Evolutionary conservation across 2,113 vertebrate genomes (phyloP).

Genomic region (Entomyzon cyanotis): DNA sequence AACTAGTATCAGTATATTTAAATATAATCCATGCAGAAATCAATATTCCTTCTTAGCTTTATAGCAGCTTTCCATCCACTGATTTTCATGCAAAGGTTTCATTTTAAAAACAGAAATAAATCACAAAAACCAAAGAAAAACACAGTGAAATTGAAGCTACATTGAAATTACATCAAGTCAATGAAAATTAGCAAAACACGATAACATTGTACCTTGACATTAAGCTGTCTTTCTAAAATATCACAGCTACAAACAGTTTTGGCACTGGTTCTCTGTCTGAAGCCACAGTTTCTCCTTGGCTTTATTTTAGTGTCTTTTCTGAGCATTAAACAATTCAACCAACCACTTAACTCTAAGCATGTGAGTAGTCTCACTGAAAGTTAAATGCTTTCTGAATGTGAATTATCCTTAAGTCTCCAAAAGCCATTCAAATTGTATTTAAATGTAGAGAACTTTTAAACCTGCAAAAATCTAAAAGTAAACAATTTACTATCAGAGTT

Average conservation of each 20-base stretch:
- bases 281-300: not conserved
- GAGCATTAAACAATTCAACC: not conserved
- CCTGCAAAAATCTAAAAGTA: slow-evolving; percentile 33
- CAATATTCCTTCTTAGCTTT: not conserved
- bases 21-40: not conserved
- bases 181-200: not conserved
- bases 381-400: not conserved
- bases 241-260: not conserved
- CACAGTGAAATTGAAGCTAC: not conserved
- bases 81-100: not conserved
- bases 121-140: not conserved
- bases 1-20: not conserved
- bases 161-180: not conserved
- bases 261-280: not conserved
- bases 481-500: slow-evolving; percentile 3
- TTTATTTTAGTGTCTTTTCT: not conserved
- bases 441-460: not conserved
- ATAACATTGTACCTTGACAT: not conserved
- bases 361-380: not conserved
- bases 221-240: not conserved
- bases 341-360: not conserved
- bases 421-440: slow-evolving; percentile 6
- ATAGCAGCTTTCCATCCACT: not conserved
- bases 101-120: not conserved
- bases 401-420: not conserved